Conservation (phyloP, 2,797 vertebrate genomes). For the Scyliorhinus canicula region DNA sequence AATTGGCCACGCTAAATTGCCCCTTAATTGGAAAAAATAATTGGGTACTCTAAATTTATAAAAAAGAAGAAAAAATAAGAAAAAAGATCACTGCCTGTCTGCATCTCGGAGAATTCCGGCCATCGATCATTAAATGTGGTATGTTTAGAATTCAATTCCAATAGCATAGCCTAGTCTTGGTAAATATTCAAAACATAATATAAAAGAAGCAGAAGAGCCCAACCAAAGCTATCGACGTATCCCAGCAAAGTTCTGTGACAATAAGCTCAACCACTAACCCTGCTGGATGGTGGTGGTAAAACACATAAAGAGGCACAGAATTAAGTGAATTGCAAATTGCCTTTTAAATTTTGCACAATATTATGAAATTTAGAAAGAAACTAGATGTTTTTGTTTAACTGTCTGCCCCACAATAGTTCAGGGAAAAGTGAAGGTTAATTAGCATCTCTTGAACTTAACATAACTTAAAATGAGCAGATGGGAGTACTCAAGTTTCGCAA, state of each 20-base stretch:
- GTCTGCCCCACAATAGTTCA: not conserved
- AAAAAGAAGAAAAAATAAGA: no score
- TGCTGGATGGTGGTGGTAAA: conserved; percentile 14
- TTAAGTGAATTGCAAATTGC: not conserved
- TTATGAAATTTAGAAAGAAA: not conserved
- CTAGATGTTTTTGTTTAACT: not conserved
- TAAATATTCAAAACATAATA: not conserved
- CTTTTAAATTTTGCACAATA: not conserved
- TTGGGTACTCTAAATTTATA: no score
- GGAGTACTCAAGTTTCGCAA: not conserved
- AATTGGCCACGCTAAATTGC: no score
- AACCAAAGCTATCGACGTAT: not conserved
- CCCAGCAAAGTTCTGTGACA: not conserved
- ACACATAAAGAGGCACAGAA: not conserved
- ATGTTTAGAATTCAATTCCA: not conserved
- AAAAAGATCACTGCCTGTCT: no score
- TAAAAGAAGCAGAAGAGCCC: not conserved
- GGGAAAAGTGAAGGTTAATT: not conserved
- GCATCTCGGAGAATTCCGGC: no score
- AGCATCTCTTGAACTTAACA: not conserved
- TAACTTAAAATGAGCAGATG: not conserved
- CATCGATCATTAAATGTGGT: not conserved
- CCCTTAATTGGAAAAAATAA: no score
- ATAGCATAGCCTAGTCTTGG: not conserved
- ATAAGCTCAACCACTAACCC: conserved; percentile 21